phyloP scores from a whole-genome alignment of 2,888 invertebrate genomes.

The Clusia tigrina region DNA sequence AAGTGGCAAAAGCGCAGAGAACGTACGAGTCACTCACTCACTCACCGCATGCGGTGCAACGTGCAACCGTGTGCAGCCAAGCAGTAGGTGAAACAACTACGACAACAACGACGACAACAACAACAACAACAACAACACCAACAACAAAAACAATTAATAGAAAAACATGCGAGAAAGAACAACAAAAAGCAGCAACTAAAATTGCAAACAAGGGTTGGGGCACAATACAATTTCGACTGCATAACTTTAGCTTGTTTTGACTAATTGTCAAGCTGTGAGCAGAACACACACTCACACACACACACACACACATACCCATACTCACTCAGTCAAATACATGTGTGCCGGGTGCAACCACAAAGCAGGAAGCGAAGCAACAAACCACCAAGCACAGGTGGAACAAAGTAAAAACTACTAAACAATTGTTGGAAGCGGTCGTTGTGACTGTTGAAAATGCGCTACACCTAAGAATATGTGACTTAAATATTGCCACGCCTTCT shows the following conservation, averaged over 20 bases:
- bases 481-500: too few relatives aligned
- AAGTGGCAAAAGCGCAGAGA: conserved; percentile 26
- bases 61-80: conserved; percentile 5
- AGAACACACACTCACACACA: too few relatives aligned
- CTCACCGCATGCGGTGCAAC: not conserved
- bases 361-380: not conserved
- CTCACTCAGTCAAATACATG: not conserved
- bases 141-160: conserved; percentile 10
- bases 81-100: not conserved
- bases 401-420: too few relatives aligned
- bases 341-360: too few relatives aligned
- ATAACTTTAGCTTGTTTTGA: conserved; percentile 45
- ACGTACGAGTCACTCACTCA: not conserved
- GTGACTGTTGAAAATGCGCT: too few relatives aligned
- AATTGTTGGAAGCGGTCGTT: too few relatives aligned
- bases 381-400: too few relatives aligned
- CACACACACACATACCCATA: not conserved
- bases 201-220: not conserved
- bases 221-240: conserved; percentile 18
- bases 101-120: conserved; percentile 16
- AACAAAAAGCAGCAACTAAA: conserved; percentile 50
- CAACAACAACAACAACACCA: conserved; percentile 10
- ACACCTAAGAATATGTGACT: too few relatives aligned
- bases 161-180: conserved; percentile 10
- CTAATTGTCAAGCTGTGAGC: conserved; percentile 43